These are phyloP conservation scores for Melanotaenia boesemani DNA, from an alignment of 2,797 vertebrate species.

Conservation along the genomic window DNA sequence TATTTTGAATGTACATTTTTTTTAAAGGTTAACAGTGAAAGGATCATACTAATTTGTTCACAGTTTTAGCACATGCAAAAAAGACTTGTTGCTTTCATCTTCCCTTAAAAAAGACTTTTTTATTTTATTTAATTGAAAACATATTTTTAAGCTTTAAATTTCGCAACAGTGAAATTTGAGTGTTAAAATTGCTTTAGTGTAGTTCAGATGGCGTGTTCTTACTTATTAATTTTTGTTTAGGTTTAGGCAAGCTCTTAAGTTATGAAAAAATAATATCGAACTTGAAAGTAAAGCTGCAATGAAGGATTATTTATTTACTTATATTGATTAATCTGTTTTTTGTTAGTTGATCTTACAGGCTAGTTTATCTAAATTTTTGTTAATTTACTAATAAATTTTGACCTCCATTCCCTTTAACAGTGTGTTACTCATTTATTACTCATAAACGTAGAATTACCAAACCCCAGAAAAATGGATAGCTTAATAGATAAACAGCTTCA, in stretches of 20 bases:
- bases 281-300: too few species aligned
- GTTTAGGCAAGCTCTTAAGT: neutral
- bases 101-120: neutral
- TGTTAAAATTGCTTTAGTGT: neutral
- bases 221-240: too few species aligned
- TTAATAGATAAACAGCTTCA: too few species aligned
- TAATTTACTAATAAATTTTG: too few species aligned
- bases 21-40: constrained; percentile 40
- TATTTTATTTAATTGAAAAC: neutral
- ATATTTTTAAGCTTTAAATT: neutral
- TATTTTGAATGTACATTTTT: constrained; percentile 47
- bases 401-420: too few species aligned
- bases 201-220: neutral
- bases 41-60: neutral
- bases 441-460: too few species aligned
- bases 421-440: too few species aligned
- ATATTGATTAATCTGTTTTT: too few species aligned
- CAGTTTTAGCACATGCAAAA: constrained; percentile 5
- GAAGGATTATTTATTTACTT: too few species aligned
- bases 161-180: neutral
- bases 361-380: too few species aligned
- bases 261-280: neutral
- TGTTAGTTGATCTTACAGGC: too few species aligned
- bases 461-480: too few species aligned
- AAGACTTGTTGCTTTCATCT: neutral